A percentile compares a stretch with the other conserved stretches of the same genome.
These are phyloP conservation scores for Zeugodacus cucurbitae DNA, from an alignment of 1,140 invertebrate species.

Conservation along the genomic window DNA sequence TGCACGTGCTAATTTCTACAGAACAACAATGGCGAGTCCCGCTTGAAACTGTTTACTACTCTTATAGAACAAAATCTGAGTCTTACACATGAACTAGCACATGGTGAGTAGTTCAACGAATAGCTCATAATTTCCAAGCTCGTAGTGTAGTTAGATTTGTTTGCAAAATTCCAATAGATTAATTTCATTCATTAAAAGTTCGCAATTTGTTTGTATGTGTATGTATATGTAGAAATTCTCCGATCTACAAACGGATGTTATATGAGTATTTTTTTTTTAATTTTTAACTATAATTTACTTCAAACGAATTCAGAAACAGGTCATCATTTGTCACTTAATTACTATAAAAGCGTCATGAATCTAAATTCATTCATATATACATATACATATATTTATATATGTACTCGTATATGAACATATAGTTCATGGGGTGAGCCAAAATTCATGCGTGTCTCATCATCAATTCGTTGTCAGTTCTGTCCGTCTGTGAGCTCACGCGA, in stretches of 20 bases:
- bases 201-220: background rate
- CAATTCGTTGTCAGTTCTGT: too few relatives aligned
- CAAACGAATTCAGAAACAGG: background rate
- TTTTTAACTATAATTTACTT: too few relatives aligned
- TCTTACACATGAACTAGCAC: too few relatives aligned
- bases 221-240: background rate
- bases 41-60: too few relatives aligned
- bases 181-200: slow-evolving; percentile 16
- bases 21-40: too few relatives aligned
- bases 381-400: background rate
- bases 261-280: background rate
- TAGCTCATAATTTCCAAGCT: too few relatives aligned
- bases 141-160: background rate
- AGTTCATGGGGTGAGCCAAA: background rate
- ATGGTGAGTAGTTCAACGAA: too few relatives aligned
- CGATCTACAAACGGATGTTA: background rate
- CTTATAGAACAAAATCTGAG: too few relatives aligned
- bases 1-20: too few relatives aligned
- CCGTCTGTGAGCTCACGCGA: too few relatives aligned
- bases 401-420: background rate
- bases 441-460: too few relatives aligned
- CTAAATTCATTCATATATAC: background rate
- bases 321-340: background rate
- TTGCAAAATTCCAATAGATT: background rate
- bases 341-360: background rate